Evolutionary conservation across 2,797 vertebrate genomes (phyloP).

Genomic region (Orientallactaga sibirica): DNA sequence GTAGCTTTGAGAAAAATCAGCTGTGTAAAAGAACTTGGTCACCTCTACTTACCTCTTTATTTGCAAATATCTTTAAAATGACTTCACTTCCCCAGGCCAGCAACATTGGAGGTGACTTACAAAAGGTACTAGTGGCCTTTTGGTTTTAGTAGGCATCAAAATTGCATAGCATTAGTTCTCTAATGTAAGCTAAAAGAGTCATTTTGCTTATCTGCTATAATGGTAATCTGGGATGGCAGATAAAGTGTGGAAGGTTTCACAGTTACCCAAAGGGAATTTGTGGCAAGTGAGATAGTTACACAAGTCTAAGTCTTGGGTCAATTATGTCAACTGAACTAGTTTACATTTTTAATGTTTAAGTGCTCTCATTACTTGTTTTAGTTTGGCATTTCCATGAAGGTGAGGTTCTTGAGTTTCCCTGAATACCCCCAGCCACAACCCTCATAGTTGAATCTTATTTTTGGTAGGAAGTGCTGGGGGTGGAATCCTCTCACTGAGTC

Average conservation of each 20-base stretch:
- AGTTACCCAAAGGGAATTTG: background rate
- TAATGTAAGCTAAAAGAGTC: slow-evolving; percentile 11
- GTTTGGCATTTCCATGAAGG: background rate
- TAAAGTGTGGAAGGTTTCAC: background rate
- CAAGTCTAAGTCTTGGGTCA: background rate
- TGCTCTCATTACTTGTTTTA: background rate
- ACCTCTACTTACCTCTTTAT: background rate
- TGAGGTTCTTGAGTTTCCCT: background rate
- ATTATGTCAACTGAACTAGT: background rate
- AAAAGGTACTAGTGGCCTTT: background rate
- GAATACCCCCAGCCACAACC: too few relatives aligned
- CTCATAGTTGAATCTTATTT: background rate
- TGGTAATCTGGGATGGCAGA: background rate
- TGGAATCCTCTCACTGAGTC: background rate
- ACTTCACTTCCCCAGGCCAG: background rate
- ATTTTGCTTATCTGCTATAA: background rate
- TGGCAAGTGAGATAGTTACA: background rate
- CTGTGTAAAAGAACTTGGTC: background rate
- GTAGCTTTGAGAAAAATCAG: background rate
- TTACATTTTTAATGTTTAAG: background rate
- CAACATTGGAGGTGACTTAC: background rate
- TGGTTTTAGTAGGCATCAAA: background rate
- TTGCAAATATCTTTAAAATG: slow-evolving; percentile 27
- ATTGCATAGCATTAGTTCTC: background rate
- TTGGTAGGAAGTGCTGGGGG: background rate